Base-by-base conservation (phyloP, 2,797 vertebrate genomes). In the Anguilla pacifica region DNA sequence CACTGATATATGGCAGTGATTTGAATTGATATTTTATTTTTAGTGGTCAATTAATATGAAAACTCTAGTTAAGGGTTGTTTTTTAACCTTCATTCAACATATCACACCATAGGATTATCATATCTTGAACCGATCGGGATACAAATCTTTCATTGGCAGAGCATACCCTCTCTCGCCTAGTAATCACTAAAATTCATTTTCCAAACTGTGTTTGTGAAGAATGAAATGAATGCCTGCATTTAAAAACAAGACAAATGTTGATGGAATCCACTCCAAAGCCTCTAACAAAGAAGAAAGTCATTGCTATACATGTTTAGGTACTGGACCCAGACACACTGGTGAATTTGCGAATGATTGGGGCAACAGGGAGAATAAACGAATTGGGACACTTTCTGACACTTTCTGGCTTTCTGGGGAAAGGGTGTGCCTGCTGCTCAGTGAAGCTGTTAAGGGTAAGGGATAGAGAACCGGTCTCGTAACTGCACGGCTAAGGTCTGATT, bases 381-480 rank as follows among this genome's bases (percentile, higher is more conserved):
- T 70, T 11, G 25, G 64, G 64, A 70, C 64, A n/a, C 25, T 64
- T 13, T 64, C 59, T 67, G 64, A 67, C 64, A 67, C 25, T 67
- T 15, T 70, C 64, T 67, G 64, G 64, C 25, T 67, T 67, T 67
- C 6, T 7, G 64, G 64, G 64, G 64, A n/a, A 70, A n/a, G 25
- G 64, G 64, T 28, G 64, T 70, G 64, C 64, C 64, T 15, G n/a
- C 9, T 70, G 64, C 10, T 70, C 25, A 70, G 64, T 28, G 64
- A 70, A 28, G 64, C 64, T 10, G n/a, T 9, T 7, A 6, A 70
- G 64, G 25, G 7, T 28, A 70, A 10, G n/a, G 64, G 64, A 28
- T 70, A n/a, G 64, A 70, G 64, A 70, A 70, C 64, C 64, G 64
- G 64, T 70, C 64, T 70, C 64, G 64, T 70, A 9, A 70, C 64